A percentile compares a stretch with the other conserved stretches of the same genome.
These are phyloP conservation scores for Antrozous pallidus DNA, from an alignment of 2,797 vertebrate species.

Conservation along the genomic window DNA sequence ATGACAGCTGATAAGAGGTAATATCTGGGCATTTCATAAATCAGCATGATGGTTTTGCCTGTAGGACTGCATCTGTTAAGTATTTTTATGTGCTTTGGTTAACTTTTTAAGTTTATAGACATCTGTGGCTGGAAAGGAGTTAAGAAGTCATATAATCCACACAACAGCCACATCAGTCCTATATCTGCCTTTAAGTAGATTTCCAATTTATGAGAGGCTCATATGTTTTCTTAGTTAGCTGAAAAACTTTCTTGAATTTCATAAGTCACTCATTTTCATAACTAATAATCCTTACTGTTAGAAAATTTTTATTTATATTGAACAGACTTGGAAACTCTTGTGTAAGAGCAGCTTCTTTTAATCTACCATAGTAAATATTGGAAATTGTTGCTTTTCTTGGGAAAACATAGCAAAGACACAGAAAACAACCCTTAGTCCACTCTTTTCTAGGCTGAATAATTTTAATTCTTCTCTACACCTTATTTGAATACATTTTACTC, in stretches of 20 bases:
- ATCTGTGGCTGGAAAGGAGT: neutral
- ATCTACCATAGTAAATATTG: neutral
- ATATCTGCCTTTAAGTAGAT: neutral
- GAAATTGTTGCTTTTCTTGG: neutral
- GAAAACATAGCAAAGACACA: neutral
- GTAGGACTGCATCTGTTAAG: neutral
- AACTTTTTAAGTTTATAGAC: conserved; percentile 13
- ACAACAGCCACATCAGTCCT: neutral
- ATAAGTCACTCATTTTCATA: neutral
- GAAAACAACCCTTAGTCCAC: neutral
- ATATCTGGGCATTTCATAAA: conserved; percentile 39
- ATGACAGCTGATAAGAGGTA: neutral
- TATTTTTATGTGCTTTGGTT: neutral
- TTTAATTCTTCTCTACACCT: neutral
- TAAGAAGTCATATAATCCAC: neutral
- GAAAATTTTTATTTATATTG: neutral
- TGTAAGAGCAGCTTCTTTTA: neutral
- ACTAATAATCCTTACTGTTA: neutral
- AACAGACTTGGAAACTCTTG: neutral
- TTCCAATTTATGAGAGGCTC: neutral
- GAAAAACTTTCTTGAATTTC: neutral
- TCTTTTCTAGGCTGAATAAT: neutral
- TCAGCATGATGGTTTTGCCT: neutral
- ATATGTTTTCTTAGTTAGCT: neutral
- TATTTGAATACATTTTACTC: neutral